These are phyloP conservation scores for Crotalus tigris DNA, from an alignment of 2,113 vertebrate species.

Conservation along the genomic window DNA sequence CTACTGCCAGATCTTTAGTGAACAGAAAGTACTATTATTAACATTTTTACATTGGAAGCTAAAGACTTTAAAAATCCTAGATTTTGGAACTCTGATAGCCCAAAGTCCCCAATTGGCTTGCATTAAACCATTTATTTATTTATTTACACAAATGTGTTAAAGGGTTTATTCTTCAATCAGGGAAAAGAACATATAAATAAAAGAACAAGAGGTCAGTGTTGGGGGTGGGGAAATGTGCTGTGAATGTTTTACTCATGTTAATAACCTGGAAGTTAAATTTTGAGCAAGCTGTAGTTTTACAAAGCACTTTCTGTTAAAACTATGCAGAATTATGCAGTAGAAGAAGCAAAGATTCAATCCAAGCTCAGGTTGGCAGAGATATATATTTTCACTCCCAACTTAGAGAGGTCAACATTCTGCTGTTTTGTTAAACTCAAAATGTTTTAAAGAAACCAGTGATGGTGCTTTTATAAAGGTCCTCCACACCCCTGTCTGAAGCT, in stretches of 20 bases:
- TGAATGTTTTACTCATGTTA: conserved; percentile 69
- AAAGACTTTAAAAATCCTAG: background rate
- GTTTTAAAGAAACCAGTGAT: conserved; percentile 37
- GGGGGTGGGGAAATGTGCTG: conserved; percentile 39
- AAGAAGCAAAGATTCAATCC: conserved; percentile 60
- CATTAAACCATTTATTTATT: background rate
- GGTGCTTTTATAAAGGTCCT: conserved; percentile 23
- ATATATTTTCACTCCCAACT: conserved; percentile 52
- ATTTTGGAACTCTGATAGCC: conserved; percentile 36
- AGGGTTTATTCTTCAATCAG: conserved; percentile 32
- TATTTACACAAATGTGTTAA: background rate
- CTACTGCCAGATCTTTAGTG: background rate
- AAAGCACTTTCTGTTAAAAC: conserved; percentile 70
- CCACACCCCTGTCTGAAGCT: background rate
- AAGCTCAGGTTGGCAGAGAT: conserved; percentile 51
- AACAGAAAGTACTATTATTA: background rate
- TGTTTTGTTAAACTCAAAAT: conserved; percentile 25
- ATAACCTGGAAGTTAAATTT: conserved; percentile 72
- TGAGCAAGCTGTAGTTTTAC: conserved; percentile 69
- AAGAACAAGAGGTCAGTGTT: conserved; percentile 55
- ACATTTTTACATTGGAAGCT: conserved; percentile 1
- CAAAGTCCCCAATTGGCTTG: conserved; percentile 18
- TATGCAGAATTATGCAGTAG: conserved; percentile 45
- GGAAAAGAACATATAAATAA: conserved; percentile 50
- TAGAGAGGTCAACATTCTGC: conserved; percentile 19